Percentiles rank a stretch among this genome's conserved stretches.
phyloP scores from a whole-genome alignment of 2,888 invertebrate genomes.

The Drosophila histrio region DNA sequence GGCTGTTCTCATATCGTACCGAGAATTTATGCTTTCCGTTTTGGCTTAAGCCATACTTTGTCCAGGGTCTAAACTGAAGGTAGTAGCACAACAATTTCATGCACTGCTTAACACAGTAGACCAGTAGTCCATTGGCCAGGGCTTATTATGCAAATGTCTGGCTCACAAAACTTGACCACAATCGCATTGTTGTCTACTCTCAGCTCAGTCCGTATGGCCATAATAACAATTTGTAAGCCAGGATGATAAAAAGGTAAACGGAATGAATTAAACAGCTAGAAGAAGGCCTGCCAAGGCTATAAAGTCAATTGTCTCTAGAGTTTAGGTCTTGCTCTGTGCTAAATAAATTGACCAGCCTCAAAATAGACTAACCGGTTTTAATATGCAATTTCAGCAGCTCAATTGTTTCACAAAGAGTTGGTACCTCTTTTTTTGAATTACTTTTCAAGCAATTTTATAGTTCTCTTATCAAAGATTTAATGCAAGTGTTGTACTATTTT shows the following conservation, averaged over 20 bases:
- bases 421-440: not conserved
- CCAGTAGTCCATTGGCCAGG: constrained; percentile 34
- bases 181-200: constrained; percentile 43
- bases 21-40: constrained; percentile 76
- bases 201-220: constrained; percentile 6
- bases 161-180: constrained; percentile 59
- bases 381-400: too few species aligned
- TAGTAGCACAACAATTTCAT: constrained; percentile 74
- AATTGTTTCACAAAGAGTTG: not conserved
- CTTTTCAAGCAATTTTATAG: not conserved
- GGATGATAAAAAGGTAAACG: constrained; percentile 33
- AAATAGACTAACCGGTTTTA: not conserved
- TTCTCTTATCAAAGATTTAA: not conserved
- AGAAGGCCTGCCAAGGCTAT: not conserved
- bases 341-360: not conserved
- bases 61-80: constrained; percentile 20
- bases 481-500: not conserved
- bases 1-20: constrained; percentile 76
- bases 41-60: constrained; percentile 55
- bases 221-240: constrained; percentile 59
- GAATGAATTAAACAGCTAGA: constrained; percentile 15
- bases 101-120: constrained; percentile 65
- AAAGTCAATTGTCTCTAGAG: constrained; percentile 24
- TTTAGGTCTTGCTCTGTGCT: not conserved
- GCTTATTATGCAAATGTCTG: constrained; percentile 75